Evolutionary conservation across 2,797 vertebrate species (phyloP).

Genomic region (Melanotaenia trifasciata): DNA sequence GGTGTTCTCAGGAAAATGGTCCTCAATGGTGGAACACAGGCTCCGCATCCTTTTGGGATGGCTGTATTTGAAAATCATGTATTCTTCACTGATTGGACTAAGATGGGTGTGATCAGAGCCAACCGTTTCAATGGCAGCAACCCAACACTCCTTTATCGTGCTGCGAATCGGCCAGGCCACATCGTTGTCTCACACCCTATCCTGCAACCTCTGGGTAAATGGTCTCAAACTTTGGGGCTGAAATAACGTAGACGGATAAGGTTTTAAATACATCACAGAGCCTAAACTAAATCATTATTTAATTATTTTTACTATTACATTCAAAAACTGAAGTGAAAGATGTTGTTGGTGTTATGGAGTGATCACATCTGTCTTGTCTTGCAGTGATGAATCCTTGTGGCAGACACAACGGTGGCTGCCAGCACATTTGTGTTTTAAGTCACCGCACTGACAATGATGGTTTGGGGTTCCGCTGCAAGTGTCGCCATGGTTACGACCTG

Average conservation of each 20-base stretch:
- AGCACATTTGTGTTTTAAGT: slow-evolving; percentile 83
- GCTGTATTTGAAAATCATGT: slow-evolving; percentile 82
- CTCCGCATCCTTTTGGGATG: slow-evolving; percentile 81
- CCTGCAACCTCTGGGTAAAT: slow-evolving; percentile 78
- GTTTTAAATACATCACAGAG: background rate
- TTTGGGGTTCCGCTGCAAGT: slow-evolving; percentile 83
- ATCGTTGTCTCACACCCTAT: slow-evolving; percentile 72
- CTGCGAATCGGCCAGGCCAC: slow-evolving; percentile 74
- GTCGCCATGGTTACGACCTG: slow-evolving; percentile 81
- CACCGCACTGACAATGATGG: slow-evolving; percentile 79
- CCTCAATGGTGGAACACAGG: slow-evolving; percentile 74
- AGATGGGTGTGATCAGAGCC: slow-evolving; percentile 81
- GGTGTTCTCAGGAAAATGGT: slow-evolving; percentile 74
- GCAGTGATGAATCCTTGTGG: slow-evolving; percentile 82
- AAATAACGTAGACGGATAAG: background rate
- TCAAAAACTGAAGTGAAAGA: background rate
- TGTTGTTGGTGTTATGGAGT: background rate
- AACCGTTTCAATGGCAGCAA: slow-evolving; percentile 82
- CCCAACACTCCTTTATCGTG: slow-evolving; percentile 73
- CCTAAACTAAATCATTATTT: background rate
- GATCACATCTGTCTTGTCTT: slow-evolving; percentile 7
- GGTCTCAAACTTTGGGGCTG: background rate
- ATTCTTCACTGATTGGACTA: slow-evolving; percentile 84
- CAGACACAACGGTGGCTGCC: slow-evolving; percentile 81
- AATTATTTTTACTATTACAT: too few relatives aligned